These are phyloP conservation scores for Aegypius monachus DNA, from an alignment of 2,113 vertebrate genomes.

Conservation along the genomic window DNA sequence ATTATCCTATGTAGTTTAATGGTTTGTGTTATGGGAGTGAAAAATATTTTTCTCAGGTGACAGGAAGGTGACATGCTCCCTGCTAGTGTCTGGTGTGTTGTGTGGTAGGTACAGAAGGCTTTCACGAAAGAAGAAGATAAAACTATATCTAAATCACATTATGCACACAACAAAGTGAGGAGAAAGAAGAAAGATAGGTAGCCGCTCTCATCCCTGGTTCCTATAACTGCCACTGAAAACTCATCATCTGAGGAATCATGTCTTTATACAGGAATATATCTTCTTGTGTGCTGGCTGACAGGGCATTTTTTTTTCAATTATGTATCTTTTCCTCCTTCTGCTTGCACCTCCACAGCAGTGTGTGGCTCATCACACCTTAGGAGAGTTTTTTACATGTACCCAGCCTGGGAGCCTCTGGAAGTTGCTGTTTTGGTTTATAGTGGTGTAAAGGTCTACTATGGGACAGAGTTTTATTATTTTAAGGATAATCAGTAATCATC, in stretches of 20 bases:
- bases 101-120: not conserved
- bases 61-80: not conserved
- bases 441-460: not conserved
- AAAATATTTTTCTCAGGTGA: not conserved
- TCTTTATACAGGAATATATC: not conserved
- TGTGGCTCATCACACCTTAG: not conserved
- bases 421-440: not conserved
- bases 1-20: not conserved
- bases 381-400: not conserved
- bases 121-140: not conserved
- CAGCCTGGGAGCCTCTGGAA: not conserved
- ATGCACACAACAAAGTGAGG: not conserved
- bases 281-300: not conserved
- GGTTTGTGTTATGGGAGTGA: not conserved
- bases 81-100: not conserved
- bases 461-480: not conserved
- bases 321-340: not conserved
- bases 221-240: not conserved
- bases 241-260: not conserved
- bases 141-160: not conserved
- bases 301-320: not conserved
- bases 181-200: not conserved
- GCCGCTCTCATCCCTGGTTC: not conserved
- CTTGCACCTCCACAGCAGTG: not conserved
- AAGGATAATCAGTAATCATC: not conserved